Conservation (phyloP, 1,140 invertebrate species). For the Eupeodes corollae region DNA sequence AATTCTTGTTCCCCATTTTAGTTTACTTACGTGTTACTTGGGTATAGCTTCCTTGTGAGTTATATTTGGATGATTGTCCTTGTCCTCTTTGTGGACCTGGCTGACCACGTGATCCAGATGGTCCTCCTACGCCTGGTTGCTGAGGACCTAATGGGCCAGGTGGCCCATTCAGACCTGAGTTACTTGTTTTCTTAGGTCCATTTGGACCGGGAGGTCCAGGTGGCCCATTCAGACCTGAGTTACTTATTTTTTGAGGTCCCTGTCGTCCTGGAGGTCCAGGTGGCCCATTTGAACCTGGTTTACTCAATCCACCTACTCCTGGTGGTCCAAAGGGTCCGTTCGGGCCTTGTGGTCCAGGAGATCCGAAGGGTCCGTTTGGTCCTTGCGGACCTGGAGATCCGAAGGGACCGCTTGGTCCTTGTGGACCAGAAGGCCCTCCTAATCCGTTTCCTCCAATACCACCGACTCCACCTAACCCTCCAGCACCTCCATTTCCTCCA, state of each 20-base stretch:
- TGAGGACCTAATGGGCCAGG: too few relatives aligned
- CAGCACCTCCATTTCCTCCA: constrained; percentile 6
- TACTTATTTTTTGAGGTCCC: not conserved
- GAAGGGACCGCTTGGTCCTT: constrained; percentile 13
- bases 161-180: too few relatives aligned
- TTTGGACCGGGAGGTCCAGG: too few relatives aligned
- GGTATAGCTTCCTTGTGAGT: too few relatives aligned
- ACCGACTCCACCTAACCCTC: constrained; percentile 8
- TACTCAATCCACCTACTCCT: constrained; percentile 17
- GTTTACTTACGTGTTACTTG: too few relatives aligned
- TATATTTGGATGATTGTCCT: too few relatives aligned
- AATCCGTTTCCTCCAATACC: constrained; percentile 5
- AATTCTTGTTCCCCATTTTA: not conserved
- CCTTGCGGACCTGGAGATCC: not conserved
- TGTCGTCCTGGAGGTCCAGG: too few relatives aligned
- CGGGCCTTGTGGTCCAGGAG: constrained; percentile 8
- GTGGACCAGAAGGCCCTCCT: constrained; percentile 12
- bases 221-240: too few relatives aligned
- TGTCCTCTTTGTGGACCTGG: too few relatives aligned
- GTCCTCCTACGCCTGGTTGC: too few relatives aligned
- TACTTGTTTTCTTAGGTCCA: too few relatives aligned
- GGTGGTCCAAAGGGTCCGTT: constrained; percentile 13
- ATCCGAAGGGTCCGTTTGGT: constrained; percentile 8
- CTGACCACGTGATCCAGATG: too few relatives aligned
- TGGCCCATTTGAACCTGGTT: not conserved